Conservation (phyloP, 2,797 vertebrate species). For the Pantherophis alleghaniensis region DNA sequence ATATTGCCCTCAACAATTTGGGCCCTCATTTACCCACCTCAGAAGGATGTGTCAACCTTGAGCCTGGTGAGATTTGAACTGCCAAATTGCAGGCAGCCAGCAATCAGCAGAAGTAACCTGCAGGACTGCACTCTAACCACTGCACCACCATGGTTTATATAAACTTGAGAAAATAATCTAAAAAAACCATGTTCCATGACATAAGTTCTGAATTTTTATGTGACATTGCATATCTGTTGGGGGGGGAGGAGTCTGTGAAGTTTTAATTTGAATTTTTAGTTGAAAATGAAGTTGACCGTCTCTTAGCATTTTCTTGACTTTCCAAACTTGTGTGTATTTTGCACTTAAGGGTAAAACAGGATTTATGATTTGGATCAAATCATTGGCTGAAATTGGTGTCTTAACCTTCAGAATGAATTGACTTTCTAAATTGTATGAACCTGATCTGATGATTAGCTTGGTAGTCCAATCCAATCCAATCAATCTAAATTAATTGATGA, state of each 20-base stretch:
- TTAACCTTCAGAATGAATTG: neutral
- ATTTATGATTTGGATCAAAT: neutral
- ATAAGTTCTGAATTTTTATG: fast-evolving
- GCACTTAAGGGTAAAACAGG: neutral
- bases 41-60: too few species aligned
- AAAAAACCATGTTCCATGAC: neutral
- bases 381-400: neutral
- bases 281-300: neutral
- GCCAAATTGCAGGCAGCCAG: too few species aligned
- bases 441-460: neutral
- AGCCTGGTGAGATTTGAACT: too few species aligned
- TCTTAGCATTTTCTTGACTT: neutral
- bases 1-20: too few species aligned
- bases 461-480: neutral
- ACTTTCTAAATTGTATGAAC: neutral
- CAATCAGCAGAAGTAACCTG: too few species aligned
- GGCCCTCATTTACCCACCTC: too few species aligned
- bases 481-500: neutral
- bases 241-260: neutral
- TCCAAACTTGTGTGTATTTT: neutral
- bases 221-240: constrained; percentile 19
- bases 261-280: neutral
- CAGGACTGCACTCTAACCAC: too few species aligned
- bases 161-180: neutral
- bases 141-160: neutral